A percentile compares a stretch with the other conserved stretches of the same genome.
Evolutionary conservation across 92 coral and sea anemone species (phyloP).

Genomic region (Phenganax subtilis): DNA sequence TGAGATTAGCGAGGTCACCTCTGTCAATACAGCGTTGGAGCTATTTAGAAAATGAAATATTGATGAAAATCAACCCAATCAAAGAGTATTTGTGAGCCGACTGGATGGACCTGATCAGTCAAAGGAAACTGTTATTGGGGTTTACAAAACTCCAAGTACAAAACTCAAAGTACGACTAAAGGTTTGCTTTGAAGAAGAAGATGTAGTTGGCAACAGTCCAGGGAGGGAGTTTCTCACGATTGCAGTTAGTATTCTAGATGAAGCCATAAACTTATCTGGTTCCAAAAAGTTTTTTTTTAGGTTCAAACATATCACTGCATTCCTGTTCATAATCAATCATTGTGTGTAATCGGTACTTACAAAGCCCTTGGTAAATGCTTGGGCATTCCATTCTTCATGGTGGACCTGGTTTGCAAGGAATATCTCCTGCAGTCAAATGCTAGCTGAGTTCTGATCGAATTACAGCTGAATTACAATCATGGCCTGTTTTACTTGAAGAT

Average conservation of each 20-base stretch:
- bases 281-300: conserved; percentile 13
- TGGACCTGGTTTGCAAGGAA: conserved; percentile 14
- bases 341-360: conserved; percentile 13
- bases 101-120: conserved; percentile 3
- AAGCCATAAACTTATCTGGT: conserved; percentile 19
- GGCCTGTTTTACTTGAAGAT: conserved; percentile 10
- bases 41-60: conserved; percentile 8
- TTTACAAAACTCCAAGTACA: background rate
- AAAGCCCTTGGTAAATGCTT: conserved; percentile 19
- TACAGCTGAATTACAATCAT: background rate
- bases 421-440: conserved; percentile 17
- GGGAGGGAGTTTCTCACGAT: conserved; percentile 20
- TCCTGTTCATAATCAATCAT: conserved; percentile 15
- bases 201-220: conserved; percentile 15
- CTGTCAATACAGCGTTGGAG: background rate
- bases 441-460: conserved; percentile 3
- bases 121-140: conserved; percentile 9
- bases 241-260: conserved; percentile 9
- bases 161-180: conserved; percentile 7
- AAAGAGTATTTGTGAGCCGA: conserved; percentile 17
- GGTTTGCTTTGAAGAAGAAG: conserved; percentile 16
- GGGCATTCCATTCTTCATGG: conserved; percentile 30
- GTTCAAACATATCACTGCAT: conserved; percentile 3
- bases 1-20: background rate
- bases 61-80: conserved; percentile 2